Evolutionary conservation across 2,888 invertebrate species (phyloP).

Genomic region (Fragum whitleyi): DNA sequence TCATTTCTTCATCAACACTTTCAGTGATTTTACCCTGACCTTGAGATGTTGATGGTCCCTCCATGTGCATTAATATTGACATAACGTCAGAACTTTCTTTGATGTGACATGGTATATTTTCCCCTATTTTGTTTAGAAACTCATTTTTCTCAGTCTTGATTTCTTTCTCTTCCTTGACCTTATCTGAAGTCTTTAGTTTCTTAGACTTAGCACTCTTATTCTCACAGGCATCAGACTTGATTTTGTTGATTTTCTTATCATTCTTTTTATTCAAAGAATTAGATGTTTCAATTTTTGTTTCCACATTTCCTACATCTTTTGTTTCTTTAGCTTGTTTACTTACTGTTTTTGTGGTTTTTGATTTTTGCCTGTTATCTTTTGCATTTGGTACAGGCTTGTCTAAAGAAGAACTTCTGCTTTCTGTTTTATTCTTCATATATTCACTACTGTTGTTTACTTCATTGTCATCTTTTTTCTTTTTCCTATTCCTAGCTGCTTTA

Average conservation of each 20-base stretch:
- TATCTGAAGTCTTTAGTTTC: background rate
- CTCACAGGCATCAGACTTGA: background rate
- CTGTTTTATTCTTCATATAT: background rate
- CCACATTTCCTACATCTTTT: background rate
- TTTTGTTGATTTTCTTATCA: background rate
- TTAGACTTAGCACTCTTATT: background rate
- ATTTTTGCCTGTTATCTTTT: background rate
- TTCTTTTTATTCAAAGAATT: background rate
- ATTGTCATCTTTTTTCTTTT: background rate
- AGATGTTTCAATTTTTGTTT: background rate
- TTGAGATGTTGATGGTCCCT: constrained; percentile 57
- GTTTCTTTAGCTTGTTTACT: background rate
- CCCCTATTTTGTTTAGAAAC: background rate
- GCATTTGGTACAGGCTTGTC: background rate
- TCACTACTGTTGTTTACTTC: background rate
- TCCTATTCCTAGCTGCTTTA: background rate
- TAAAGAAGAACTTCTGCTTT: background rate
- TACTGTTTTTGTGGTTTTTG: background rate
- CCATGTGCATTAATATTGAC: constrained; percentile 70
- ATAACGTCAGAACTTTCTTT: constrained; percentile 65
- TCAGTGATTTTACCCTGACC: background rate
- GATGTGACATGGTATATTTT: constrained; percentile 11
- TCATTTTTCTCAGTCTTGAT: background rate
- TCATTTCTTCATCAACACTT: background rate
- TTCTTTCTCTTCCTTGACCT: background rate